These are phyloP conservation scores for Fregetta grallaria DNA, from an alignment of 2,113 vertebrate species.

Conservation along the genomic window DNA sequence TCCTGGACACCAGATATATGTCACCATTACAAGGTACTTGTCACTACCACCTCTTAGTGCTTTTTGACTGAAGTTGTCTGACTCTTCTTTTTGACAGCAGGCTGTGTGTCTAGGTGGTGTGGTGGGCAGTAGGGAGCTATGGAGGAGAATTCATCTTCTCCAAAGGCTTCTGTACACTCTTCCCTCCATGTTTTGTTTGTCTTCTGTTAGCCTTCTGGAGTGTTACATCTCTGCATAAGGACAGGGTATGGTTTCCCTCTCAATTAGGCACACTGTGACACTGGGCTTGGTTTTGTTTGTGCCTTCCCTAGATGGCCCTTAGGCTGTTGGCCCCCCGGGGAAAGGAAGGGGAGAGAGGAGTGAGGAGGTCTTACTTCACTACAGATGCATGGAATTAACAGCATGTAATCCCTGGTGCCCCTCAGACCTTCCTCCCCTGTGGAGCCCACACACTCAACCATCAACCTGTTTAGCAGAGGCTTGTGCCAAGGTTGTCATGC, in stretches of 20 bases:
- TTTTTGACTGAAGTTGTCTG: not conserved
- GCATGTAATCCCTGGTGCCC: not conserved
- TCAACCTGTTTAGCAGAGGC: not conserved
- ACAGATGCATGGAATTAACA: not conserved
- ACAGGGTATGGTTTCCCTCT: not conserved
- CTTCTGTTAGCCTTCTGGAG: not conserved
- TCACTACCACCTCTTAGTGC: not conserved
- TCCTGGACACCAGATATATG: conserved; percentile 81
- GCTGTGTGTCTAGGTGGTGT: not conserved
- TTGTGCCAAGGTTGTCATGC: not conserved
- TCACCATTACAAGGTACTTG: conserved; percentile 82
- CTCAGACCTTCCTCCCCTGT: not conserved
- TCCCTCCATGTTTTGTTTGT: not conserved
- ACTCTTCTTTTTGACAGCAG: not conserved
- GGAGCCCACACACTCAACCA: not conserved
- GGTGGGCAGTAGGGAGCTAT: not conserved
- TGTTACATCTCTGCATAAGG: not conserved
- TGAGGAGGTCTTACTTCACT: not conserved
- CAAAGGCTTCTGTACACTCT: not conserved
- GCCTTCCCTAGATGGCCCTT: not conserved
- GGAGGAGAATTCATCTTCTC: not conserved
- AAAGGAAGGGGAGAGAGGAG: not conserved
- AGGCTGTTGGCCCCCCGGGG: not conserved
- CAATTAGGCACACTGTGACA: not conserved
- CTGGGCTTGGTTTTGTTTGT: not conserved